phyloP scores from a whole-genome alignment of 1,140 invertebrate genomes.

The Bactericera cockerelli region DNA sequence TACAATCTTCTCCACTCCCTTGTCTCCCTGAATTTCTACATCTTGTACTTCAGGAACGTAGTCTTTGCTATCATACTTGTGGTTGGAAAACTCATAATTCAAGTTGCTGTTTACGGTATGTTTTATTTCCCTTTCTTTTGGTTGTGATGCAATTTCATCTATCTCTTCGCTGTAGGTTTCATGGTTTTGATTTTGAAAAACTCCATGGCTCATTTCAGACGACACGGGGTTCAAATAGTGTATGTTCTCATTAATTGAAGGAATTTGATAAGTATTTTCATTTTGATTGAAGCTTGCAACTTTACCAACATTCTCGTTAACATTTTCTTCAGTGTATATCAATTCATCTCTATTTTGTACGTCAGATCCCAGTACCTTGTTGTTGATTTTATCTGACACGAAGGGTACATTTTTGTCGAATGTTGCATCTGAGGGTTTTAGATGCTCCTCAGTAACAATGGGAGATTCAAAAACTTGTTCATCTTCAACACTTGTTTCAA shows the following conservation, averaged over 20 bases:
- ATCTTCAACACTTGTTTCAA: neutral
- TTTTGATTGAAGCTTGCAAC: no score
- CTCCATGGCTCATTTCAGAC: neutral
- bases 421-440: neutral
- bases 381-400: no score
- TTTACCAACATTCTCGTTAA: no score
- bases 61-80: neutral
- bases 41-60: neutral
- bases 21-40: neutral
- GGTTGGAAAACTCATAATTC: constrained; percentile 1
- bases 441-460: neutral
- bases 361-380: no score
- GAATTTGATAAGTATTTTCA: no score
- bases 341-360: no score
- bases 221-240: no score
- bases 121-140: neutral
- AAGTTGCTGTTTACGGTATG: neutral
- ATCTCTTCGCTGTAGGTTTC: neutral
- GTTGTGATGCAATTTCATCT: neutral
- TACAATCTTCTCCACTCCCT: neutral
- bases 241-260: no score
- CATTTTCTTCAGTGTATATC: no score
- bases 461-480: neutral
- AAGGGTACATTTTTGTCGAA: no score
- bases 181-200: neutral